Base-by-base conservation (phyloP, 2,113 vertebrate species). In the Riparia riparia region DNA sequence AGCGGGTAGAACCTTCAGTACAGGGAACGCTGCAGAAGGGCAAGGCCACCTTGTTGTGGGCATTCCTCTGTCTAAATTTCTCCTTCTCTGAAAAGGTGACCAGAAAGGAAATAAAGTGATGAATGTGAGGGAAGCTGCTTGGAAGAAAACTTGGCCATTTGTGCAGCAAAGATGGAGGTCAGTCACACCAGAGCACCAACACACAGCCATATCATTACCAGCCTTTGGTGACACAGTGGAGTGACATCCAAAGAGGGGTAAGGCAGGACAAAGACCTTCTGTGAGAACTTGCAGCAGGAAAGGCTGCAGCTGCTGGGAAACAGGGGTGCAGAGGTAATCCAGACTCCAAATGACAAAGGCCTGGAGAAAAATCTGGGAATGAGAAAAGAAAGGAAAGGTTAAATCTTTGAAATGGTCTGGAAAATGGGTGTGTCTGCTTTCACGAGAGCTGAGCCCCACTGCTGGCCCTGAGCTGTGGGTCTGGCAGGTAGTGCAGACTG, bases 171-270 rank as follows among this genome's bases (percentile, higher is more conserved):
- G 60, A 24, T 3, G 13, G 64, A 60, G 32, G 10, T 71, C 45
- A 34, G 9, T 4, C 3, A 31, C n/a, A 12, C 14, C 54, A 64
- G 24, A 81, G 72, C 24, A 68, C 17, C 22, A 42, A 39, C 44
- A 37, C 25, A 34, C 28, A 49, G n/a, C 29, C 13, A 9, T 12
- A 17, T 32, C 7, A 18, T 39, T 58, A 8, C 29, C 1, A 5
- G 37, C 22, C 44, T 86, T 73, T 82, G 60, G 31, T 9, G 14
- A 14, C 24, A 34, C 0, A 4, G 17, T n/a, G 51, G 5, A n/a
- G 22, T n/a, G 49, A 83, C 2, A 6, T 56, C 34, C 44, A 50
- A 51, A 44, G 8, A 0, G 3, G 17, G 3, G 4, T 10, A 53
- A 89, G 25, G 16, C 49, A 76, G 63, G 26, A 56, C 2, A 17